phyloP scores from a whole-genome alignment of 2,888 invertebrate species.

The Ariolimax columbianus region DNA sequence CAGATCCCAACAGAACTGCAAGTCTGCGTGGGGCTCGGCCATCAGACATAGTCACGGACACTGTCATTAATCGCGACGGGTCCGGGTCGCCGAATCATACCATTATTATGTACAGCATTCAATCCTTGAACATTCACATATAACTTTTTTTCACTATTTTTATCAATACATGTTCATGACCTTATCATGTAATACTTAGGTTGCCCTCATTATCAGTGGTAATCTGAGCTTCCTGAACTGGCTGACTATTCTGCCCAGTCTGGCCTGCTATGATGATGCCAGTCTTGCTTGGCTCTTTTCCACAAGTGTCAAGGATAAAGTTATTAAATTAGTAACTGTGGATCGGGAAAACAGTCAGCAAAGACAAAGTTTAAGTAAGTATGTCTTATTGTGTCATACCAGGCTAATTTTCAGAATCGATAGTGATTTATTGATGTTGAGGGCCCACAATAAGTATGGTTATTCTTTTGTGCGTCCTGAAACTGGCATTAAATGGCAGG shows the following conservation, averaged over 20 bases:
- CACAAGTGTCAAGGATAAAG: not conserved
- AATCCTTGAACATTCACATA: not conserved
- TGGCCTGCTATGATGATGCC: constrained; percentile 79
- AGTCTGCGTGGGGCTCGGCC: no score
- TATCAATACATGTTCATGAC: not conserved
- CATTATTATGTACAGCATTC: no score
- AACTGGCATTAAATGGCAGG: no score
- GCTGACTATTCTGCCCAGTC: constrained; percentile 79
- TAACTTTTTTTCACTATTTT: not conserved
- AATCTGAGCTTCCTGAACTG: constrained; percentile 80
- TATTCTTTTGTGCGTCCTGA: no score
- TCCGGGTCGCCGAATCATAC: no score
- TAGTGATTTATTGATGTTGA: no score
- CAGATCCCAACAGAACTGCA: no score
- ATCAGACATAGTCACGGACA: no score
- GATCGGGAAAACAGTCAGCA: not conserved
- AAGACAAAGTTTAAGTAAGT: constrained; percentile 20
- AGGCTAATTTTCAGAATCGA: no score
- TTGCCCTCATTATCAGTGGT: constrained; percentile 78
- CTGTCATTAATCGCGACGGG: no score
- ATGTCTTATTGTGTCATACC: no score
- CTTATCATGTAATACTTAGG: constrained; percentile 58
- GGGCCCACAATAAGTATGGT: no score
- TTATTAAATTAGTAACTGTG: not conserved
- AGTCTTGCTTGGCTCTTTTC: constrained; percentile 73